A percentile compares a stretch with the other conserved stretches of the same genome.
These are phyloP conservation scores for Neocloeon triangulifer DNA, from an alignment of 1,140 invertebrate genomes.

Conservation along the genomic window DNA sequence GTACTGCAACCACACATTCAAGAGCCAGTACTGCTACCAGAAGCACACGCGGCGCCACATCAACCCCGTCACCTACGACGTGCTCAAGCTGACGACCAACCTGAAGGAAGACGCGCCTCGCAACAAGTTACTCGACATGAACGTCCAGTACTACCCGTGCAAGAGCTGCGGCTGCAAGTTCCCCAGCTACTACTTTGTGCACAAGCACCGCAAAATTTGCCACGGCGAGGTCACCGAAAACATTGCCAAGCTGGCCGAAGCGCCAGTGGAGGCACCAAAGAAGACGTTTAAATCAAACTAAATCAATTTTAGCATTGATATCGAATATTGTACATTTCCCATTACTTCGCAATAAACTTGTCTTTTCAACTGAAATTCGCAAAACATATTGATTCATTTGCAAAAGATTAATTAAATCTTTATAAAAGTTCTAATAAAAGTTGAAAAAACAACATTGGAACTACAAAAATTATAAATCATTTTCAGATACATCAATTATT, in stretches of 20 bases:
- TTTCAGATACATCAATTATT: too few relatives aligned
- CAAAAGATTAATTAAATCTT: too few relatives aligned
- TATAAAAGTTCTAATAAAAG: not conserved
- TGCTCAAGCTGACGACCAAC: slow-evolving; percentile 3
- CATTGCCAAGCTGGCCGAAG: slow-evolving; percentile 13
- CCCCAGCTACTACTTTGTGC: slow-evolving; percentile 81
- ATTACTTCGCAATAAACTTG: too few relatives aligned
- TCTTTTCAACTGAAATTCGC: too few relatives aligned
- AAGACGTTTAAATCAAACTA: too few relatives aligned
- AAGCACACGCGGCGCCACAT: slow-evolving; percentile 52
- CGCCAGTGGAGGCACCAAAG: not conserved
- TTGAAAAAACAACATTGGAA: too few relatives aligned
- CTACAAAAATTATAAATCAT: too few relatives aligned
- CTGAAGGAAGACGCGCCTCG: too few relatives aligned
- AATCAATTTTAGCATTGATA: too few relatives aligned
- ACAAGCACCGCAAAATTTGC: slow-evolving; percentile 69
- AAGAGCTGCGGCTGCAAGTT: slow-evolving; percentile 81
- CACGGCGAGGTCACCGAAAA: slow-evolving; percentile 32
- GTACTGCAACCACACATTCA: slow-evolving; percentile 59
- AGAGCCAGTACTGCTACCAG: slow-evolving; percentile 59
- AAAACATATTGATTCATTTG: too few relatives aligned
- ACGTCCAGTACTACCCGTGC: slow-evolving; percentile 78
- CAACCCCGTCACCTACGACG: slow-evolving; percentile 19
- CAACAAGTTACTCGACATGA: slow-evolving; percentile 45
- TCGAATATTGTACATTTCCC: too few relatives aligned